A percentile compares a stretch with the other conserved stretches of the same genome.
These are phyloP conservation scores for Eupsittula cactorum DNA, from an alignment of 2,113 vertebrate species.

Conservation along the genomic window DNA sequence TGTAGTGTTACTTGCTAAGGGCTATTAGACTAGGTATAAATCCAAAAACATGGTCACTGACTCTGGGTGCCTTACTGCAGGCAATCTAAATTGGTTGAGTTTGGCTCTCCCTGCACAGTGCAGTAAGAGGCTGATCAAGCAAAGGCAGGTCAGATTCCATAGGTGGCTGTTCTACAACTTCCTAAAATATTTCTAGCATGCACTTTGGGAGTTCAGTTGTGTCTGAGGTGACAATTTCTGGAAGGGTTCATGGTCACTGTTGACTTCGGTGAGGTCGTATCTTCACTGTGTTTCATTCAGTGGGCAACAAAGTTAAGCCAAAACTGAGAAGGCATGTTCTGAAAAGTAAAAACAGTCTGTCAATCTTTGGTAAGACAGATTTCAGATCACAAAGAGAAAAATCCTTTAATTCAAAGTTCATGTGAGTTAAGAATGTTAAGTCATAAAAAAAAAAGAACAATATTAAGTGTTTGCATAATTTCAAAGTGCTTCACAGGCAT, in stretches of 20 bases:
- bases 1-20: neutral
- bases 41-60: accelerated
- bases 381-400: conserved; percentile 4
- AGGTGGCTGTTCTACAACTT: neutral
- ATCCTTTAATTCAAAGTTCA: neutral
- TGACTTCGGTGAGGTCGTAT: neutral
- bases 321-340: neutral
- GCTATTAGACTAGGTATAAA: neutral
- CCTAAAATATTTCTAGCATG: neutral
- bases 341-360: neutral
- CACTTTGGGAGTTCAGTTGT: neutral
- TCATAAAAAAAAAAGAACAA: neutral
- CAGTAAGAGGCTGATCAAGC: neutral
- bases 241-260: neutral
- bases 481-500: neutral
- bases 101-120: accelerated
- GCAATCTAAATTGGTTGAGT: neutral
- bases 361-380: neutral
- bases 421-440: neutral
- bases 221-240: neutral
- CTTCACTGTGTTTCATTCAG: neutral
- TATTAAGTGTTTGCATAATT: neutral
- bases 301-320: neutral
- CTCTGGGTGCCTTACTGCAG: neutral
- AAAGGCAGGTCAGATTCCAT: neutral